Percentiles rank a stretch among this genome's conserved stretches.
Evolutionary conservation across 2,888 invertebrate species (phyloP).

Genomic region (Hydrotaea diabolus): DNA sequence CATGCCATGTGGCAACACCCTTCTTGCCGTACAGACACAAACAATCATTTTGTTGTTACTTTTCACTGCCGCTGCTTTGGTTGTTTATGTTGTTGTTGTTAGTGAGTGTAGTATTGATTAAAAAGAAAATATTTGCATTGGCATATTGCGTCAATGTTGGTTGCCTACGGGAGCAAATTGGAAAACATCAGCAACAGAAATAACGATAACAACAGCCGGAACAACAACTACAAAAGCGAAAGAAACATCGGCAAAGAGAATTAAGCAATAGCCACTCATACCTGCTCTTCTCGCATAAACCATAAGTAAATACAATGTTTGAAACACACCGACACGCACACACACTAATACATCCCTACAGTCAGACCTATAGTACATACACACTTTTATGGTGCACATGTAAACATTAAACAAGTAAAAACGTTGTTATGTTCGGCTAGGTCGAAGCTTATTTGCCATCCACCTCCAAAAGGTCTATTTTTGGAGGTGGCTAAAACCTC

Average conservation of each 20-base stretch:
- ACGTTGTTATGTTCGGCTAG: too few species aligned
- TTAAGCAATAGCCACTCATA: not conserved
- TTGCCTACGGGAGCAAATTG: constrained; percentile 44
- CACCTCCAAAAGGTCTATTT: too few species aligned
- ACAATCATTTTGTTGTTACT: not conserved
- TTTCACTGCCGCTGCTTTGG: not conserved
- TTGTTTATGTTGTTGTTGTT: constrained; percentile 11
- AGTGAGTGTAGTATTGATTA: constrained; percentile 47
- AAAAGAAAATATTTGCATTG: constrained; percentile 49
- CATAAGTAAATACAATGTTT: constrained; percentile 36
- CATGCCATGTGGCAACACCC: not conserved
- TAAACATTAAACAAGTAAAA: constrained; percentile 40
- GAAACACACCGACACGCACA: not conserved
- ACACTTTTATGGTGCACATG: not conserved
- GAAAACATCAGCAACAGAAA: constrained; percentile 2
- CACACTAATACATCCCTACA: not conserved
- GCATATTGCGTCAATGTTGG: constrained; percentile 58
- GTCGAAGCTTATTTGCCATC: too few species aligned
- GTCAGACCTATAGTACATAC: not conserved
- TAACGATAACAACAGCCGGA: not conserved
- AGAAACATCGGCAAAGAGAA: constrained; percentile 12
- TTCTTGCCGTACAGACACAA: not conserved
- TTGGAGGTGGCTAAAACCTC: too few species aligned
- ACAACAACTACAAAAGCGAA: not conserved
- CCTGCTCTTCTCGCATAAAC: not conserved